A percentile compares a stretch with the other conserved stretches of the same genome.
Evolutionary conservation across 2,888 invertebrate species (phyloP).

Genomic region (Sturmia bella): DNA sequence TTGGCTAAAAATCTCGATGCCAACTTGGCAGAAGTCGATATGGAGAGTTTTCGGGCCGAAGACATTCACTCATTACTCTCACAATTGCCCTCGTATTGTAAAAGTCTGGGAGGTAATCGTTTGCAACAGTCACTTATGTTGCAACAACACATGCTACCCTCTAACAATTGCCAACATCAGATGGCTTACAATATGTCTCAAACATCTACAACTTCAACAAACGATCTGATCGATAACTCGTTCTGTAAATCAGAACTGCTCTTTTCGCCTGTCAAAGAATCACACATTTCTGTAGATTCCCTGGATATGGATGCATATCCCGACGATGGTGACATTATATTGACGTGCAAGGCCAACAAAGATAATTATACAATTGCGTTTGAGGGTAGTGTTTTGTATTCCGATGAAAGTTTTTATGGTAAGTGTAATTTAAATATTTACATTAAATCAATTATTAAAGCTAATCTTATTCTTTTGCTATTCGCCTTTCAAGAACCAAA

Average conservation of each 20-base stretch:
- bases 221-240: conserved; percentile 90
- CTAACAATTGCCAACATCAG: conserved; percentile 71
- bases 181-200: conserved; percentile 75
- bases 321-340: conserved; percentile 91
- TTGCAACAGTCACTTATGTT: conserved; percentile 76
- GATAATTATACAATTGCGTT: conserved; percentile 97
- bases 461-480: not conserved
- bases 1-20: conserved; percentile 94
- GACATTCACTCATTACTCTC: conserved; percentile 94
- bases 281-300: conserved; percentile 92
- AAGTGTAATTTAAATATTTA: conserved; percentile 52
- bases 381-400: conserved; percentile 93
- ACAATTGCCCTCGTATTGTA: conserved; percentile 89
- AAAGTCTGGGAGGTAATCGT: conserved; percentile 82
- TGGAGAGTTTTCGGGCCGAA: conserved; percentile 95
- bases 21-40: conserved; percentile 96
- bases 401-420: conserved; percentile 90
- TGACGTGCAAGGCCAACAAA: conserved; percentile 95
- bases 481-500: conserved; percentile 76
- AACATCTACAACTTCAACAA: conserved; percentile 81
- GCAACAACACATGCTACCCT: conserved; percentile 73
- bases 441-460: not conserved
- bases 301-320: conserved; percentile 91
- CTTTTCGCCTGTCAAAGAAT: conserved; percentile 94
- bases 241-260: conserved; percentile 95